Conservation (phyloP, 92 coral and sea anemone genomes). For the Metridium senile region DNA sequence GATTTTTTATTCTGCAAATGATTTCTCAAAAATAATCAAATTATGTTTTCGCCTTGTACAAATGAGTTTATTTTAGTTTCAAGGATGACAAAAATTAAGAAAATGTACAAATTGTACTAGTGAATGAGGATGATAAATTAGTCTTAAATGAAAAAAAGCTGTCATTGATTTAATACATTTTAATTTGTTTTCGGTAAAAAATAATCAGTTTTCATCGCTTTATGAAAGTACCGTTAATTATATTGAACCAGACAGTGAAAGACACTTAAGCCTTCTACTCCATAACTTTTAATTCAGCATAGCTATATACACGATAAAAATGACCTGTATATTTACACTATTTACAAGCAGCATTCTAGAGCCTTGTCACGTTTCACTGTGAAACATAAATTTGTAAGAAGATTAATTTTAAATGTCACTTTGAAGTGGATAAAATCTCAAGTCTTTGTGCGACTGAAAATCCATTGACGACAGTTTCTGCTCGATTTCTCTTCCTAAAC, state of each 20-base stretch:
- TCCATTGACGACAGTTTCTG: constrained; percentile 88
- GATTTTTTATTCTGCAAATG: no score
- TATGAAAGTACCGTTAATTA: background rate
- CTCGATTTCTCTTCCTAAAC: constrained; percentile 55
- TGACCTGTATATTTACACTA: background rate
- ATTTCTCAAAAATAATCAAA: no score
- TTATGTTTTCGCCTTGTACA: no score
- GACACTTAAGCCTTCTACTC: background rate
- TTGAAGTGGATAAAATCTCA: constrained; percentile 72
- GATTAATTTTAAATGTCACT: constrained; percentile 8
- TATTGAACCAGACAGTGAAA: background rate
- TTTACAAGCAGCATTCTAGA: background rate
- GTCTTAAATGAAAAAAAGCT: no score
- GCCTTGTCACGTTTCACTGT: background rate
- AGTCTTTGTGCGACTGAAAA: constrained; percentile 96
- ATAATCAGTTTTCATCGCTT: background rate
- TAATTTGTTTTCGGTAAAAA: no score
- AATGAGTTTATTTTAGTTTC: no score
- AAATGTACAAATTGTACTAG: no score
- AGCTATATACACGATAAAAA: background rate
- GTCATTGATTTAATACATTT: no score
- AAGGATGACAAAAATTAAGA: no score
- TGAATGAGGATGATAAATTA: no score
- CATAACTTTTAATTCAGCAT: background rate
- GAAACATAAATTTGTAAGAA: background rate